Percentiles rank a stretch among this genome's conserved stretches.
These are phyloP conservation scores for Drosophila sordidula DNA, from an alignment of 2,888 invertebrate species.

Conservation along the genomic window DNA sequence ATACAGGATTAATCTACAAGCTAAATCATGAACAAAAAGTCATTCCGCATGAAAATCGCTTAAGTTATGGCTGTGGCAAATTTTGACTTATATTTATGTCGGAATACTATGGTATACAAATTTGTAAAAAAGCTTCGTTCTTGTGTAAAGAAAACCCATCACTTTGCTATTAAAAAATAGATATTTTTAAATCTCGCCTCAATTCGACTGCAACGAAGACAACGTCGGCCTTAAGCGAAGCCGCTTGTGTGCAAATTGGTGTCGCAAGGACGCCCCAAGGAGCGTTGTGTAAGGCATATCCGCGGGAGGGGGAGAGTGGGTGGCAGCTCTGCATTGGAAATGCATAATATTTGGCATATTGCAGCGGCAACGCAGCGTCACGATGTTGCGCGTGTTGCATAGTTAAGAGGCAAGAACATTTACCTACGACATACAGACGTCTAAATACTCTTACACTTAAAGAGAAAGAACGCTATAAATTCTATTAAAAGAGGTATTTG, in stretches of 20 bases:
- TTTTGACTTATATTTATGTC: too few species aligned
- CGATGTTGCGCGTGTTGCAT: constrained; percentile 49
- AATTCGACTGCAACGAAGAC: constrained; percentile 10
- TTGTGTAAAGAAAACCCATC: not conserved
- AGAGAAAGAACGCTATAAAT: too few species aligned
- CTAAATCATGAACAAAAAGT: too few species aligned
- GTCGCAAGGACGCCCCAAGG: constrained; percentile 47
- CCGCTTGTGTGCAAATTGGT: constrained; percentile 60
- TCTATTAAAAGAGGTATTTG: too few species aligned
- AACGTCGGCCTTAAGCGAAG: constrained; percentile 37
- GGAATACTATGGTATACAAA: too few species aligned
- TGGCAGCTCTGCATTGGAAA: constrained; percentile 39
- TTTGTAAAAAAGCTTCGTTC: not conserved
- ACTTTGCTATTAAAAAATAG: not conserved
- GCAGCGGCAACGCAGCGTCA: constrained; percentile 8
- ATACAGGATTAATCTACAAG: too few species aligned
- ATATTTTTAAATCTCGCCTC: constrained; percentile 3
- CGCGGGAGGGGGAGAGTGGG: not conserved
- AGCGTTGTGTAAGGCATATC: constrained; percentile 2
- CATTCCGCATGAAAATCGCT: too few species aligned
- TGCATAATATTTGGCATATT: constrained; percentile 61
- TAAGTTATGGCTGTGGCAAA: too few species aligned
- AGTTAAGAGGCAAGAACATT: constrained; percentile 27
- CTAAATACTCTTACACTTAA: not conserved
- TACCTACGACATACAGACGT: not conserved